These are phyloP conservation scores for Myodes glareolus DNA, from an alignment of 2,113 vertebrate species.

Conservation along the genomic window DNA sequence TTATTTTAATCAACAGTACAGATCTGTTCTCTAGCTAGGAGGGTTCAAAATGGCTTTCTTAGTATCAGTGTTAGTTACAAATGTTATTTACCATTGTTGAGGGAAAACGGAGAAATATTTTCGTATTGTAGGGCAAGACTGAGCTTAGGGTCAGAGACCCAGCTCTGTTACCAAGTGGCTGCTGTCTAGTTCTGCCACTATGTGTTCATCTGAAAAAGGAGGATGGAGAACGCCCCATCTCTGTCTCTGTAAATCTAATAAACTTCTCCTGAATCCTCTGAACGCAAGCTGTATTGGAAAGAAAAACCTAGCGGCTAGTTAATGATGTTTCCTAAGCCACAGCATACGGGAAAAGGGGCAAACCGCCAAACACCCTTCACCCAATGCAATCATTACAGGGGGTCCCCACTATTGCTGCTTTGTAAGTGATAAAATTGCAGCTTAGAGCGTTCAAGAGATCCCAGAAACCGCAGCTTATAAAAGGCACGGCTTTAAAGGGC, in stretches of 20 bases:
- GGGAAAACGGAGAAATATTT: background rate
- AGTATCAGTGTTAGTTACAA: background rate
- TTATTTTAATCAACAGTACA: slow-evolving; percentile 43
- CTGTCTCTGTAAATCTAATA: background rate
- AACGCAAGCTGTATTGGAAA: background rate
- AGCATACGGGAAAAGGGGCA: background rate
- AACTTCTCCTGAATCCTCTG: background rate
- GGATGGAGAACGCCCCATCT: background rate
- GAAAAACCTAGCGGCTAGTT: background rate
- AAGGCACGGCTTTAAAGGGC: background rate
- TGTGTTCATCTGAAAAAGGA: background rate
- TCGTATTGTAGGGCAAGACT: background rate
- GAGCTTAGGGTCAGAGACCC: background rate
- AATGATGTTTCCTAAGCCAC: background rate
- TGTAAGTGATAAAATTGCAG: background rate
- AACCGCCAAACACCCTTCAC: background rate
- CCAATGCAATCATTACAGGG: background rate
- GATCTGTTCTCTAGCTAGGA: background rate
- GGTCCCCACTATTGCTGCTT: background rate
- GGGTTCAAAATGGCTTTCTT: background rate
- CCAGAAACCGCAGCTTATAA: background rate
- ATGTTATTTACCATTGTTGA: background rate
- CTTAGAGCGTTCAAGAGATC: background rate
- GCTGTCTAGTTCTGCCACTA: background rate
- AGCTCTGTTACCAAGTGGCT: background rate